These are phyloP conservation scores for Orthonyx spaldingii DNA, from an alignment of 2,113 vertebrate genomes.

Conservation along the genomic window DNA sequence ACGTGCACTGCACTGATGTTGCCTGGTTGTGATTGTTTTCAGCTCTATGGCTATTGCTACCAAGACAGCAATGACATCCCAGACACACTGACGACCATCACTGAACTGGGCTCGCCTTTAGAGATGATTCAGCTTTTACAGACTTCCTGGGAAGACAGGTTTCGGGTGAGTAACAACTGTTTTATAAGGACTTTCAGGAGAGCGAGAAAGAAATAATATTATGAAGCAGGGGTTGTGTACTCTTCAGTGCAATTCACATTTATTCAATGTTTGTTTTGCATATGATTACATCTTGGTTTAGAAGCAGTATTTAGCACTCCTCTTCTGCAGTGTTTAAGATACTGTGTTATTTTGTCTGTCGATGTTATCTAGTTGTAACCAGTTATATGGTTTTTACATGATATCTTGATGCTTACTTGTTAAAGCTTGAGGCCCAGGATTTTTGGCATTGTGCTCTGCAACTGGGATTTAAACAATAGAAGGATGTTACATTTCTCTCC, in stretches of 20 bases:
- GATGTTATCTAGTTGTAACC: not conserved
- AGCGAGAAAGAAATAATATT: not conserved
- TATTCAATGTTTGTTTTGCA: not conserved
- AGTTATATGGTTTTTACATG: not conserved
- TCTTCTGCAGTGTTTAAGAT: not conserved
- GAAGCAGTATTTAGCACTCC: not conserved
- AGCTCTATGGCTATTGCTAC: conserved; percentile 90
- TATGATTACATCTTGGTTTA: not conserved
- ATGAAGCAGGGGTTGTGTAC: not conserved
- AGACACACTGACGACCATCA: conserved; percentile 88
- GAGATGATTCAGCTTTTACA: conserved; percentile 92
- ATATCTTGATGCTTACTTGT: not conserved
- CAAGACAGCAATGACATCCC: conserved; percentile 86
- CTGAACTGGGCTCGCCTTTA: conserved; percentile 85
- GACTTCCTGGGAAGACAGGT: conserved; percentile 89
- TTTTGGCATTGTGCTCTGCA: not conserved
- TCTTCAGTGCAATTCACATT: not conserved
- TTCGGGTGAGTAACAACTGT: conserved; percentile 77
- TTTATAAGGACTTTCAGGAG: not conserved
- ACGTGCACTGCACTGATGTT: not conserved
- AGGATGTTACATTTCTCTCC: conserved; percentile 39
- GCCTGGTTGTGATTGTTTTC: not conserved
- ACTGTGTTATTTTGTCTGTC: not conserved
- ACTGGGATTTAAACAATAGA: conserved; percentile 14
- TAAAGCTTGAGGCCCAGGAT: not conserved